Conservation (phyloP, 1,140 invertebrate species). For the Zaprionus africanus region DNA sequence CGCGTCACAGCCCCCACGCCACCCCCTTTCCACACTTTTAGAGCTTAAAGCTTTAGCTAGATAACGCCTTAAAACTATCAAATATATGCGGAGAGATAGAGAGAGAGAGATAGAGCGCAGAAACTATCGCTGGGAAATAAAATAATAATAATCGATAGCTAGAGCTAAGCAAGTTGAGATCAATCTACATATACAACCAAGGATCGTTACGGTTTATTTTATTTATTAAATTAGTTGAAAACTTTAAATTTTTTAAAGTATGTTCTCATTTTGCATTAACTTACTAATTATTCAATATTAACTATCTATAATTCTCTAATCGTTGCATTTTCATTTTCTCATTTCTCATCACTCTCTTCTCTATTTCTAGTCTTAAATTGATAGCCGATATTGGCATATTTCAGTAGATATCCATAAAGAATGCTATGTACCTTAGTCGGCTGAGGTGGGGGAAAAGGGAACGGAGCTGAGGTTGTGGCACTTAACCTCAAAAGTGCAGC, state of each 20-base stretch:
- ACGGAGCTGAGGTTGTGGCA: conserved; percentile 25
- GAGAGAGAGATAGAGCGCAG: neutral
- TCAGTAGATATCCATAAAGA: too few species aligned
- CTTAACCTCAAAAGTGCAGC: conserved; percentile 70
- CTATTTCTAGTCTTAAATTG: neutral
- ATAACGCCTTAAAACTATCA: neutral
- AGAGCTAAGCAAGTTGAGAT: too few species aligned
- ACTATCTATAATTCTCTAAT: neutral
- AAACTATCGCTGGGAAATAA: neutral
- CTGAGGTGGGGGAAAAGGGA: neutral
- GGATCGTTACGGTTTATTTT: too few species aligned
- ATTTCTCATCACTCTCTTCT: neutral
- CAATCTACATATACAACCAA: too few species aligned
- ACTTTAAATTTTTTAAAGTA: too few species aligned
- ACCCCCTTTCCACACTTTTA: too few species aligned
- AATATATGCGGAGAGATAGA: too few species aligned
- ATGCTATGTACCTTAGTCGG: neutral
- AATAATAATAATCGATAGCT: too few species aligned
- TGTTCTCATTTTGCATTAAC: too few species aligned
- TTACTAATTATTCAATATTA: too few species aligned
- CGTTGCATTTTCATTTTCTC: neutral
- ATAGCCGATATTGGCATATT: neutral
- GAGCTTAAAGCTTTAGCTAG: conserved; percentile 10
- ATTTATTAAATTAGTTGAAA: too few species aligned
- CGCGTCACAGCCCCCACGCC: neutral